Evolutionary conservation across 2,888 invertebrate species (phyloP), one percentile per base, ranked within the genome.

Genomic region (Bombyx huttoni): DNA sequence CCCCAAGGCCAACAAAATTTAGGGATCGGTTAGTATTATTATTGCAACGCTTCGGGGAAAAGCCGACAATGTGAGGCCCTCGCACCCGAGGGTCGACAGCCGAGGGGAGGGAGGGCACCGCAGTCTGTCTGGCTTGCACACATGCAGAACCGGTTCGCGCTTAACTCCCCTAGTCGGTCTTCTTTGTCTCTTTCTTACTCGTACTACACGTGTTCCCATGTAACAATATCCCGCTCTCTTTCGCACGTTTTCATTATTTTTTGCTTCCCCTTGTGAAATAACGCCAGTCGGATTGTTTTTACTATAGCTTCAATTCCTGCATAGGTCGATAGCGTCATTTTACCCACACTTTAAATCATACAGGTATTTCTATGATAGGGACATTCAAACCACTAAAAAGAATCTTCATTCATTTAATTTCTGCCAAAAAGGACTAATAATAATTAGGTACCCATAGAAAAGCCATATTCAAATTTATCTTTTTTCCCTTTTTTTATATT

Each of bases 141-240:
- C 86, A 83, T 84, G 84, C 83, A 84, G 85, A 83, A 83, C 87
- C 85, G 84, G 86, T 84, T 84, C 73, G 78, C 78, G 81, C 74
- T 79, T 78, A 70, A 78, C 82, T 85, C 81, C 83, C 83, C 83
- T 79, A 77, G 77, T 79, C 76, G 74, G 73, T 70, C 78, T 74
- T 67, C 66, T 68, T 64, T 62, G 62, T 75, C 77, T 78, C 77
- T 77, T 73, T 86, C 75, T 70, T 70, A 73, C 73, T 75, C 70
- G 71, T 69, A 73, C 78, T 82, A 79, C 79, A 81, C 78, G 78
- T 80, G 80, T 70, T 66, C 71, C 76, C 78, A 79, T 80, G 70
- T 66, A 58, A 66, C 75, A 75, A 64, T 74, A 75, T 70, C 12
- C 40, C 12, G 40, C 60, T 81, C 81, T 77, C 80, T 56, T 67